Evolutionary conservation across 1,140 invertebrate genomes (phyloP).

Genomic region (Lucilia cuprina): DNA sequence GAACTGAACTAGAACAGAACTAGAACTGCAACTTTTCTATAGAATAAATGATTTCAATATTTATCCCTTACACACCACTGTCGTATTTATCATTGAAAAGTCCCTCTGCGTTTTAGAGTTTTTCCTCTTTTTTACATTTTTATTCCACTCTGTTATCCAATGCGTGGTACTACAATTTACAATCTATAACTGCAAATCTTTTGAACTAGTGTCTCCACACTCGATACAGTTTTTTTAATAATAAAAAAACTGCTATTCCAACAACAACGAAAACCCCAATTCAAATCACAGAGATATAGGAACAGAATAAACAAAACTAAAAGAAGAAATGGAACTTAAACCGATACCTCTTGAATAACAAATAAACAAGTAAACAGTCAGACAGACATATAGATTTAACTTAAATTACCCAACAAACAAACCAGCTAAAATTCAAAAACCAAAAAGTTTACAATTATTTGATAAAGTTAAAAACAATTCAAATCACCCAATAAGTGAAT

Average conservation of each 20-base stretch:
- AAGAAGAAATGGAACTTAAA: conserved; percentile 19
- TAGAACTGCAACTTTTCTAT: too few relatives aligned
- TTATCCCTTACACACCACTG: neutral
- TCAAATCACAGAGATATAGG: conserved; percentile 12
- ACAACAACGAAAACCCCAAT: neutral
- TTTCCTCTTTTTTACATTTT: neutral
- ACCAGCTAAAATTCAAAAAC: too few relatives aligned
- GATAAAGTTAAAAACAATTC: too few relatives aligned
- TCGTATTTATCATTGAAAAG: neutral
- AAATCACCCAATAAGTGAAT: too few relatives aligned
- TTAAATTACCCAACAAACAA: neutral
- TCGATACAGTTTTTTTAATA: neutral
- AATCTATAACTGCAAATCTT: conserved; percentile 32
- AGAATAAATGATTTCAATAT: too few relatives aligned
- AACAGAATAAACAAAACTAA: neutral
- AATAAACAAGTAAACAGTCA: neutral
- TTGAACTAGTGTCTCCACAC: conserved; percentile 20
- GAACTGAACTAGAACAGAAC: too few relatives aligned
- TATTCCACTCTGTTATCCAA: neutral
- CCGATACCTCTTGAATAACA: conserved; percentile 22
- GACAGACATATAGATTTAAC: neutral
- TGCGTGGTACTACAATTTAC: conserved; percentile 25
- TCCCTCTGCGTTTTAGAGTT: neutral
- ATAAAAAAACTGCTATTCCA: neutral
- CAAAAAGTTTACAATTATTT: too few relatives aligned